Conservation (phyloP, 2,113 vertebrate genomes). For the Gavialis gangeticus region DNA sequence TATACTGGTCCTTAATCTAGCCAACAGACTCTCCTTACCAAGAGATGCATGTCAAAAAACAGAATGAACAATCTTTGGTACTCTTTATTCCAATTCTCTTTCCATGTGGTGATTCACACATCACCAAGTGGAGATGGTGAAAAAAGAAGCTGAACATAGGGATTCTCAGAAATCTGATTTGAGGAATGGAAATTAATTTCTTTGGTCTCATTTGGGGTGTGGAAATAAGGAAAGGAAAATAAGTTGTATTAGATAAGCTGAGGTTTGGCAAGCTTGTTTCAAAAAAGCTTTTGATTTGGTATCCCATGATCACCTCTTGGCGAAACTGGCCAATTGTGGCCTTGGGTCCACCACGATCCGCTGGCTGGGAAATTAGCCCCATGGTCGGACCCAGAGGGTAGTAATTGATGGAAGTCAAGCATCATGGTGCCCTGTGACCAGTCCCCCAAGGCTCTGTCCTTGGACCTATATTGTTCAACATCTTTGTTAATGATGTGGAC, state of each 20-base stretch:
- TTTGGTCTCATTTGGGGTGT: neutral
- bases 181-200: rapidly evolving
- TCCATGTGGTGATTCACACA: neutral
- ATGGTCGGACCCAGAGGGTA: too few species aligned
- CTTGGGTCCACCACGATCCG: too few species aligned
- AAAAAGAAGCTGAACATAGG: neutral
- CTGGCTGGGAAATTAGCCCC: too few species aligned
- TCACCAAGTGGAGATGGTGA: neutral
- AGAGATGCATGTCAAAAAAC: neutral
- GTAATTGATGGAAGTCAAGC: too few species aligned
- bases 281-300: neutral
- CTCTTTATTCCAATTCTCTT: neutral
- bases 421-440: too few species aligned
- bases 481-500: too few species aligned
- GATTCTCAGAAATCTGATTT: neutral
- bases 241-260: neutral
- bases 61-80: neutral
- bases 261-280: neutral
- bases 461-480: too few species aligned
- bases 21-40: neutral
- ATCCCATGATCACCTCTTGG: too few species aligned
- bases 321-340: too few species aligned
- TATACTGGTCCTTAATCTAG: neutral
- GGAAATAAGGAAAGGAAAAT: neutral
- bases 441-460: too few species aligned